phyloP scores from a whole-genome alignment of 2,797 vertebrate genomes.

The Rhinophrynus dorsalis region DNA sequence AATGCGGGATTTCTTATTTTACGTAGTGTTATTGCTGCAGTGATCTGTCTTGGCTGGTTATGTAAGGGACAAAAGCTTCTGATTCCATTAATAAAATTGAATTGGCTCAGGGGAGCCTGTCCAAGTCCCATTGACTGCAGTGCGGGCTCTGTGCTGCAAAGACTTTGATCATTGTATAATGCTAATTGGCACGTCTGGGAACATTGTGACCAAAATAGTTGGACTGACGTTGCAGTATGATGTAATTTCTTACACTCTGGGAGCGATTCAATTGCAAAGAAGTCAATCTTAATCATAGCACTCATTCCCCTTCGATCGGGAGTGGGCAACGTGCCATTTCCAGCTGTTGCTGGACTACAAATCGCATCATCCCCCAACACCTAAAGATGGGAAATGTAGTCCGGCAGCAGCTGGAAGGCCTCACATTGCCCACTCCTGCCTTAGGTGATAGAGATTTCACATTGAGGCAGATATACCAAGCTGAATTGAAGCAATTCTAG shows the following conservation, averaged over 20 bases:
- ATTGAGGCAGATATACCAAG: too few species aligned
- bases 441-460: too few species aligned
- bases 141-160: slow-evolving; percentile 40
- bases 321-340: too few species aligned
- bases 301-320: too few species aligned
- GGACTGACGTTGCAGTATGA: not conserved
- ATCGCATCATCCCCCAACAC: too few species aligned
- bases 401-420: too few species aligned
- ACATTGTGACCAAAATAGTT: slow-evolving; percentile 13
- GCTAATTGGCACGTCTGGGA: slow-evolving; percentile 11
- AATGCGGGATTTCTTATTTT: slow-evolving; percentile 50
- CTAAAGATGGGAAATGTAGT: too few species aligned
- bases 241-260: not conserved
- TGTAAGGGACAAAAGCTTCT: slow-evolving; percentile 43
- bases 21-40: slow-evolving; percentile 36
- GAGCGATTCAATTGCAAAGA: not conserved
- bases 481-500: too few species aligned
- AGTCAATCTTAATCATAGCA: not conserved
- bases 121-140: slow-evolving; percentile 29
- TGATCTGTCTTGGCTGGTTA: slow-evolving; percentile 58
- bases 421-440: too few species aligned
- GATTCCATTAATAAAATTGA: slow-evolving; percentile 66
- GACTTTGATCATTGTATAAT: slow-evolving; percentile 8
- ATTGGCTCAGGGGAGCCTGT: slow-evolving; percentile 48
- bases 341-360: too few species aligned